Base-by-base conservation (phyloP, 2,888 invertebrate genomes). In the Aelia acuminata region DNA sequence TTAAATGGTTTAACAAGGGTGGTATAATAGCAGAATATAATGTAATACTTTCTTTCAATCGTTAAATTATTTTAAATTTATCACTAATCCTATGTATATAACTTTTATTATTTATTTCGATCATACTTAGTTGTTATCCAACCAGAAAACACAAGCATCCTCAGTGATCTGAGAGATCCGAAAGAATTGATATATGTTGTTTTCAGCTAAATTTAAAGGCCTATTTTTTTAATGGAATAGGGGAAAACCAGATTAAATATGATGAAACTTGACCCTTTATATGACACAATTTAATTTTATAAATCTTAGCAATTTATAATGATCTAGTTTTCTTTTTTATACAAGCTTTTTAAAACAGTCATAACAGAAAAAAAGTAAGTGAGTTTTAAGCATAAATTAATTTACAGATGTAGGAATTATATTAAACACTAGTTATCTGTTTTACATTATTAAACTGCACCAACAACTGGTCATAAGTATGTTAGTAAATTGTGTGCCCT, bases 261-360 rank as follows among this genome's bases (percentile, higher is more conserved):
- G n/a, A 57, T 57, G 26, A 57, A 57, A 26, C n/a, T 31, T n/a
- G n/a, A n/a, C n/a, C n/a, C n/a, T n/a, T n/a, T n/a, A n/a, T n/a
- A n/a, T n/a, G n/a, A n/a, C n/a, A n/a, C n/a, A 63, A 15, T 63
- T 53, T n/a, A 53, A 53, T 53, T n/a, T 53, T n/a, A 53, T 53
- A 8, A 22, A 20, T 50, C n/a, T n/a, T 53, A n/a, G 1, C 2
- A 53, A 7, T 53, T 53, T 53, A 8, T 53, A 11, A 53, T 53
- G 53, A 53, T 20, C 20, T 22, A 50, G n/a, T 11, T 8, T 53
- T n/a, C 8, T n/a, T 53, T 53, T 53, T 8, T 50, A 8, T n/a
- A 10, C 7, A n/a, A 8, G 0, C 8, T 50, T 22, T 50, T 50
- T 50, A 7, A 50, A 50, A 22, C 20, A 50, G 22, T 22, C 15